Percentiles rank a stretch among this genome's conserved stretches.
Conservation (phyloP, 1,140 invertebrate genomes). For the Nautilus pompilius region DNA sequence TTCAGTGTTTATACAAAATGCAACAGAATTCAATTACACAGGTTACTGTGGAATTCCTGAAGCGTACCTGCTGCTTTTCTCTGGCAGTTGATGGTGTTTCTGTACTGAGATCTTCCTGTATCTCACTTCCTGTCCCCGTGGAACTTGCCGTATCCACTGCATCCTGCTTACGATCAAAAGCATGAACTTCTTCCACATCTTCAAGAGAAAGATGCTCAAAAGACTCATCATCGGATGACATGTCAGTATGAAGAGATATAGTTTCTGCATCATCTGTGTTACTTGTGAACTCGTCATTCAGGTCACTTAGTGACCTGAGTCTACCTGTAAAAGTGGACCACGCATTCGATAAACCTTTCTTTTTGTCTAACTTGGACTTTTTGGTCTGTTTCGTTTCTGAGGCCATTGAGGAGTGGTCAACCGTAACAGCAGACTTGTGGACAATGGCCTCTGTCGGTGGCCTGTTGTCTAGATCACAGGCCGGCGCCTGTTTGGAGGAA, state of each 20-base stretch:
- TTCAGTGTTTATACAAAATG: too few species aligned
- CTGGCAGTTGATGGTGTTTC: slow-evolving; percentile 36
- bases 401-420: not conserved
- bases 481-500: slow-evolving; percentile 11
- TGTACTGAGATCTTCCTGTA: slow-evolving; percentile 67
- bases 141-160: slow-evolving; percentile 45
- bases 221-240: slow-evolving; percentile 56
- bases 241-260: slow-evolving; percentile 55
- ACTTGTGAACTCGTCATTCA: slow-evolving; percentile 22
- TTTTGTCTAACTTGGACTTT: slow-evolving; percentile 19
- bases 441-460: slow-evolving; percentile 4
- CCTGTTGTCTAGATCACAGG: slow-evolving; percentile 10
- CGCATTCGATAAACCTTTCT: slow-evolving; percentile 39
- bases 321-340: slow-evolving; percentile 44
- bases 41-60: too few species aligned
- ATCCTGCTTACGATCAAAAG: slow-evolving; percentile 25
- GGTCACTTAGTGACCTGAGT: slow-evolving; percentile 37
- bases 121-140: slow-evolving; percentile 80
- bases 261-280: slow-evolving; percentile 44
- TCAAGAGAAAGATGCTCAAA: slow-evolving; percentile 54
- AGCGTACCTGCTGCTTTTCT: slow-evolving; percentile 37
- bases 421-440: slow-evolving; percentile 3
- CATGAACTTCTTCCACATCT: slow-evolving; percentile 37
- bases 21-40: too few species aligned
- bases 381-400: not conserved